Evolutionary conservation across 2,888 invertebrate species (phyloP).

Genomic region (Metallyticus violacea): DNA sequence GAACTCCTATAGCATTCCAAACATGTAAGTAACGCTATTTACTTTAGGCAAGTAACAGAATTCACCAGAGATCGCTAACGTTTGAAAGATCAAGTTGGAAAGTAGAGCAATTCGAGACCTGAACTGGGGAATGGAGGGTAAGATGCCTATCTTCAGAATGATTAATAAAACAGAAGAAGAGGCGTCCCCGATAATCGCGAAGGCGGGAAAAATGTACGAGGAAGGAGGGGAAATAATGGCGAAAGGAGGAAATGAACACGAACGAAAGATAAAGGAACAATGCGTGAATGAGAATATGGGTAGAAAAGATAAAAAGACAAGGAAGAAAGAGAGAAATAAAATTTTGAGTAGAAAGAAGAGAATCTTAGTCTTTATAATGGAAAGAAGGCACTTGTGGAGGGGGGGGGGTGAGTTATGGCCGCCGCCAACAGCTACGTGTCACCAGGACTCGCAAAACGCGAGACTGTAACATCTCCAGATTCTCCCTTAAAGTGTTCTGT

Average conservation of each 20-base stretch:
- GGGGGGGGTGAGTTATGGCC: background rate
- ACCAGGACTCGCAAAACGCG: background rate
- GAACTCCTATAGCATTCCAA: too few species aligned
- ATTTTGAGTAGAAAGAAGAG: conserved; percentile 7
- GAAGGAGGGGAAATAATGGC: background rate
- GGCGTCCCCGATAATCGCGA: background rate
- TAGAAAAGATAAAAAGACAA: conserved; percentile 16
- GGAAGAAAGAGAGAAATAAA: background rate
- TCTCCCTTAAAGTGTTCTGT: background rate
- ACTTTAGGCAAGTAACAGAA: too few species aligned
- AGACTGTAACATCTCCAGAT: background rate
- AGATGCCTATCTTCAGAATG: conserved; percentile 1
- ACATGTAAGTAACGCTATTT: too few species aligned
- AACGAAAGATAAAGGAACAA: conserved; percentile 24
- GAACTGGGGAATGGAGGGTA: background rate
- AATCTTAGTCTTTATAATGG: background rate
- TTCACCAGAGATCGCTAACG: background rate
- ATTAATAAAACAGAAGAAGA: conserved; percentile 17
- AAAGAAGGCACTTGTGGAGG: background rate
- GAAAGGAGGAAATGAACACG: conserved; percentile 28
- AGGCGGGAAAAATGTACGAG: background rate
- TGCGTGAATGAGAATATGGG: conserved; percentile 11
- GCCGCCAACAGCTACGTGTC: background rate
- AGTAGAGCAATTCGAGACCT: background rate
- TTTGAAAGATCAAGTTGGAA: background rate